Percentiles rank a stretch among this genome's conserved stretches.
Evolutionary conservation across 2,113 vertebrate genomes (phyloP).

Genomic region (Aldabrachelys gigantea): DNA sequence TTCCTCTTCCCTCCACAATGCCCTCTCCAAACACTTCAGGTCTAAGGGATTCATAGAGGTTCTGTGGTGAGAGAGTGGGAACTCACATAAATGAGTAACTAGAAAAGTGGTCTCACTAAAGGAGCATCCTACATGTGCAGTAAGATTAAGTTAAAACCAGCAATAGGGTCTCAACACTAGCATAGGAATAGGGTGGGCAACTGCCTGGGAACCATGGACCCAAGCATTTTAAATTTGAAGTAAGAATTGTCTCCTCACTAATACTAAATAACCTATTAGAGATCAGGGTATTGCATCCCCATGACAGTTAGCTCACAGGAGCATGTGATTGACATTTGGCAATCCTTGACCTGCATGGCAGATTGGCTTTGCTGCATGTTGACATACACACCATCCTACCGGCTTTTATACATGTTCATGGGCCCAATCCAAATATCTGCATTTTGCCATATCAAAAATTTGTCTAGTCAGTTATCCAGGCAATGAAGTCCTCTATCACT

Average conservation of each 20-base stretch:
- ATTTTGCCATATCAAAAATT: background rate
- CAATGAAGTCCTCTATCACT: background rate
- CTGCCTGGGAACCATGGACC: background rate
- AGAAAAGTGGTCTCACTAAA: background rate
- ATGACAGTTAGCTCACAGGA: background rate
- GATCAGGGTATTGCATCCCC: background rate
- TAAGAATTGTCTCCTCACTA: background rate
- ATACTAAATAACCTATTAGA: background rate
- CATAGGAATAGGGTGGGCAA: background rate
- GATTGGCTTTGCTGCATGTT: background rate
- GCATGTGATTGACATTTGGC: background rate
- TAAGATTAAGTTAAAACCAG: background rate
- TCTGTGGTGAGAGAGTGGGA: background rate
- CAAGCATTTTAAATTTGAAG: background rate
- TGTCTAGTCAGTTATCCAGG: background rate
- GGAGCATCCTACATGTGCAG: background rate
- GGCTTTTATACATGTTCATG: background rate
- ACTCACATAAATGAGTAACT: background rate
- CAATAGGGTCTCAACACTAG: background rate
- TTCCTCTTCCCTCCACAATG: background rate
- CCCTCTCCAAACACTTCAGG: background rate
- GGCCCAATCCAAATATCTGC: constrained; percentile 30
- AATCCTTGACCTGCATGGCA: background rate
- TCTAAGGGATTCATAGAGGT: background rate
- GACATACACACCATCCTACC: background rate